Base-by-base conservation (phyloP, 2,888 invertebrate species). In the Chrysodeixis includens region DNA sequence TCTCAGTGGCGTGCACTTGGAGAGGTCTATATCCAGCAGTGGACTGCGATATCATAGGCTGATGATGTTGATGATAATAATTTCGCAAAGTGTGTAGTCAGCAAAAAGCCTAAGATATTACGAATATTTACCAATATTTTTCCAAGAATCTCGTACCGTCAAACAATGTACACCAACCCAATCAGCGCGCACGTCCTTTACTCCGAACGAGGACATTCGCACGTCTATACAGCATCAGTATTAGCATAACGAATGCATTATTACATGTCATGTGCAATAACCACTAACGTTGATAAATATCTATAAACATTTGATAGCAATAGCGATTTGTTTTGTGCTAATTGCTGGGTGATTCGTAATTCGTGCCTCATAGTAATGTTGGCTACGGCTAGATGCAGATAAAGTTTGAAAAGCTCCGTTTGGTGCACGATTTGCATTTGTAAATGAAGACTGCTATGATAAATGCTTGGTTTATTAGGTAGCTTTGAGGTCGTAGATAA, bases 221-320 rank as follows among this genome's bases (percentile, higher is more conserved):
- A 88, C 88, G 87, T 84, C 82, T 81, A 60, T 53, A 56, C 74
- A 78, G 69, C 62, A 69, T 74, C 62, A 64, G 68, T 69, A 79
- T 89, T 88, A 87, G 88, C 89, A 88, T 88, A 83, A 81, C 84
- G 85, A 89, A 89, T 88, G 85, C 86, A 83, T 88, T 88, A 88
- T 88, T 85, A 83, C 86, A 81, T 86, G 87, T 88, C 88, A 85
- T 83, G 86, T 84, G 75, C 81, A 79, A 72, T 71, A 69, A 67
- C 56, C 63, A 67, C 65, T 56, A 62, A 62, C 56, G 70, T 74
- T 82, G 76, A 79, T 79, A 67, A 72, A 74, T 64, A 81, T 69
- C 70, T 71, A 35, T 78, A 63, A 72, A 62, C 60, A 67, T 74
- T 74, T 74, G 74, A 80, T 79, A 69, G 71, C 72, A 78, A 78